phyloP scores from a whole-genome alignment of 1,140 invertebrate genomes.

The Heliconius congener region DNA sequence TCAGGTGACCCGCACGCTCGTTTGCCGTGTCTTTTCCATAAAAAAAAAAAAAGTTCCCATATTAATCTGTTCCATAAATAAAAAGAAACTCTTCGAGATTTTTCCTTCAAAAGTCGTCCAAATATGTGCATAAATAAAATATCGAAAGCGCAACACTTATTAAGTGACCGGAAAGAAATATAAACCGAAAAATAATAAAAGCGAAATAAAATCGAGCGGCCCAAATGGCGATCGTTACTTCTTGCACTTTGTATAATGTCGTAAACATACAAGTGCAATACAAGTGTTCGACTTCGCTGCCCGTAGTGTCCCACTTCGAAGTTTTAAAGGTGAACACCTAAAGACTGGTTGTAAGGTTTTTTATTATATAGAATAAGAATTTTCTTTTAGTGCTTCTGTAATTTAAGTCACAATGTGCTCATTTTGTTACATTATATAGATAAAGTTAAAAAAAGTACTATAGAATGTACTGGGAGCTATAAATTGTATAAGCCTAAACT shows the following conservation, averaged over 20 bases:
- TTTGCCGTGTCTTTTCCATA: too few relatives aligned
- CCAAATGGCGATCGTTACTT: slow-evolving; percentile 44
- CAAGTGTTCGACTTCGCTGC: slow-evolving; percentile 35
- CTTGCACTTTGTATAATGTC: slow-evolving; percentile 31
- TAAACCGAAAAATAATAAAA: slow-evolving; percentile 18
- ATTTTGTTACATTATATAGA: too few relatives aligned
- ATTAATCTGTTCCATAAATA: too few relatives aligned
- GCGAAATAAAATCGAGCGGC: slow-evolving; percentile 28
- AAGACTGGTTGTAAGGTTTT: not conserved
- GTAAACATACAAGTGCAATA: slow-evolving; percentile 33
- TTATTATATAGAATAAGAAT: not conserved
- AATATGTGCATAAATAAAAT: slow-evolving; percentile 21
- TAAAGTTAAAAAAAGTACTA: too few relatives aligned
- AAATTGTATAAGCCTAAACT: too few relatives aligned
- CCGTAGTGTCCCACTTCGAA: slow-evolving; percentile 28
- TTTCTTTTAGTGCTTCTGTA: too few relatives aligned
- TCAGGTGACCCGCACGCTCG: too few relatives aligned
- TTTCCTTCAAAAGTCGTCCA: slow-evolving; percentile 13
- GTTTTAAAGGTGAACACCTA: slow-evolving; percentile 29
- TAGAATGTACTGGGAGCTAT: too few relatives aligned
- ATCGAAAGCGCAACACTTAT: slow-evolving; percentile 35
- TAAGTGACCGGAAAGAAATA: slow-evolving; percentile 23
- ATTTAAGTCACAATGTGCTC: too few relatives aligned
- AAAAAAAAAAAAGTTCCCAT: too few relatives aligned
- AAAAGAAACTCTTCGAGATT: too few relatives aligned